Evolutionary conservation across 2,888 invertebrate genomes (phyloP).

Genomic region (Leptinotarsa haldemani): DNA sequence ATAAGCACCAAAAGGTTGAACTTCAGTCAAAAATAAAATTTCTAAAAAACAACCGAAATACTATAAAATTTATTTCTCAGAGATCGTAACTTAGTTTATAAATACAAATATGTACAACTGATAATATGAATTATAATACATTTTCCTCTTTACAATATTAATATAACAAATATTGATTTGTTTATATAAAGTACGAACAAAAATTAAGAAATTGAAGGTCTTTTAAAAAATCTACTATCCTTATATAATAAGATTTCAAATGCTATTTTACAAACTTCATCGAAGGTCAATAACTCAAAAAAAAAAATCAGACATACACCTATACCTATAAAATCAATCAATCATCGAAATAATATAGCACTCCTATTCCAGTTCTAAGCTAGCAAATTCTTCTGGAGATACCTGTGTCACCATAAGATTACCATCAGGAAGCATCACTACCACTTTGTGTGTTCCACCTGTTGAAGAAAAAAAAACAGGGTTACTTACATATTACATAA

Average conservation of each 20-base stretch:
- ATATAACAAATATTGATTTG: conserved; percentile 31
- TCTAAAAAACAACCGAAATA: conserved; percentile 30
- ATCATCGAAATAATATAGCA: conserved; percentile 25
- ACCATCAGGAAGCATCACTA: conserved; percentile 85
- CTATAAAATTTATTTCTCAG: conserved; percentile 45
- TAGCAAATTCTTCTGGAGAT: conserved; percentile 86
- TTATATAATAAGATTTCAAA: conserved; percentile 33
- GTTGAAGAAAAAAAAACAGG: conserved; percentile 27
- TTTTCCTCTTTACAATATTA: conserved; percentile 39
- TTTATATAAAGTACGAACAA: conserved; percentile 19
- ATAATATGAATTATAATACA: conserved; percentile 43
- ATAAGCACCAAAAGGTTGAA: not conserved
- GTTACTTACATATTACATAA: not conserved
- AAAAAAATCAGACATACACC: conserved; percentile 26
- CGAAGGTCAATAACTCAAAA: conserved; percentile 26
- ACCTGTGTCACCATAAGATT: conserved; percentile 89
- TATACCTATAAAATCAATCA: conserved; percentile 32
- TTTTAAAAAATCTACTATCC: conserved; percentile 28
- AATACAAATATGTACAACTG: conserved; percentile 48
- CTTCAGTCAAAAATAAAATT: not conserved
- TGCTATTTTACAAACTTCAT: conserved; percentile 34
- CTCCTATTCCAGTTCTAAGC: conserved; percentile 65
- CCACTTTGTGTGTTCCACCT: conserved; percentile 87
- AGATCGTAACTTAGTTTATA: conserved; percentile 35
- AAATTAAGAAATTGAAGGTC: conserved; percentile 16